Evolutionary conservation across 2,797 vertebrate species (phyloP), one percentile per base, ranked within the genome.

Genomic region (Protosalanx chinensis): DNA sequence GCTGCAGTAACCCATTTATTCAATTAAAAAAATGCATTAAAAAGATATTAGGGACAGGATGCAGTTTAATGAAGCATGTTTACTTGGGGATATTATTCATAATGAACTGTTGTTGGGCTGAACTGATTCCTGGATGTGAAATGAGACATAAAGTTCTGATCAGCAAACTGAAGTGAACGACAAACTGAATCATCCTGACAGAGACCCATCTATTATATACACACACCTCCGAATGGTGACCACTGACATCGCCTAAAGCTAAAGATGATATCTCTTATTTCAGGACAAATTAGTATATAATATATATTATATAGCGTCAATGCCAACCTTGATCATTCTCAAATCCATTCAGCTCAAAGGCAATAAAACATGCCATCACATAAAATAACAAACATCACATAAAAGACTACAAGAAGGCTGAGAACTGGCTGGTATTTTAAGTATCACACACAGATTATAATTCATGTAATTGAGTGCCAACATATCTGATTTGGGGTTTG

Each of bases 1-100:
- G 76, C 82, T 85, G 87, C 83, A 85, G 87, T 89, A 92, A 90
- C 89, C 88, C 90, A 93, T 93, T 91, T 93, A 91, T 94, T 94
- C 87, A 93, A 93, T 94, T 93, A 92, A 89, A 92, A 91, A 92
- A 93, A 93, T 92, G 87, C 92, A 94, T 94, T 93, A 93, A 94
- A 93, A 93, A 93, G 91, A 93, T 93, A 94, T 93, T 93, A 94
- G 85, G 84, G 83, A 72, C 81, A 88, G 84, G 91, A 90, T 78
- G 90, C 89, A 87, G 91, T 92, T 90, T 93, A 93, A 94, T 94
- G 92, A 93, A 91, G 90, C 92, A 90, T 94, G 91, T 91, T 92
- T 91, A 92, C 92, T 92, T 87, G 87, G 83, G 90, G 91, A 93
- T 93, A 91, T 92, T 92, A 89, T 93, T 93, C 92, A 88, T 92